These are phyloP conservation scores for Eremobia ochroleuca DNA, from an alignment of 2,888 invertebrate genomes.

Conservation along the genomic window DNA sequence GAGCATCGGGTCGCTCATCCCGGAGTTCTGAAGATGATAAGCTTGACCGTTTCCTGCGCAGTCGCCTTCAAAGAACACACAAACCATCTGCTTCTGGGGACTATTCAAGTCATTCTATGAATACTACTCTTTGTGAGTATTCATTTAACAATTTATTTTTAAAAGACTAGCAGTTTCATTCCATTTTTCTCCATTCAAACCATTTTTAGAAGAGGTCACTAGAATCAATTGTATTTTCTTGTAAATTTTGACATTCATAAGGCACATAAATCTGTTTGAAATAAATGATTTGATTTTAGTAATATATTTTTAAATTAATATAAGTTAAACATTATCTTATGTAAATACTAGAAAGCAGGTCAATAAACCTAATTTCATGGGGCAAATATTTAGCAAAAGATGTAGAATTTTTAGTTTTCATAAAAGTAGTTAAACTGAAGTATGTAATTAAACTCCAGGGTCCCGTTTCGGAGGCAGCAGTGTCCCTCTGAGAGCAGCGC, in stretches of 20 bases:
- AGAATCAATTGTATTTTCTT: no score
- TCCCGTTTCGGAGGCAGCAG: constrained; percentile 86
- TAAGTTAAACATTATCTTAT: not conserved
- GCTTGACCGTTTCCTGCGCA: constrained; percentile 89
- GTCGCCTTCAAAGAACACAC: constrained; percentile 85
- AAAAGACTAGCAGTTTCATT: not conserved
- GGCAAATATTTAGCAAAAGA: not conserved
- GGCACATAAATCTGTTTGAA: not conserved
- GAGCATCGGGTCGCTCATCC: constrained; percentile 85
- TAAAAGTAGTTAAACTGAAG: not conserved
- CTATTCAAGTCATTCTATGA: constrained; percentile 85
- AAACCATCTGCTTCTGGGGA: constrained; percentile 86
- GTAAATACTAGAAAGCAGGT: not conserved
- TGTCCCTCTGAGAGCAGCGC: constrained; percentile 92
- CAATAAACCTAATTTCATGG: no score
- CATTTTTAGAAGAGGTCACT: not conserved
- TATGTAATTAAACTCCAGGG: constrained; percentile 74
- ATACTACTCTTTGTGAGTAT: constrained; percentile 87
- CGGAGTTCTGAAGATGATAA: constrained; percentile 92
- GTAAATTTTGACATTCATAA: not conserved
- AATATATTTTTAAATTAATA: not conserved
- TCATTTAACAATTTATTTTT: not conserved
- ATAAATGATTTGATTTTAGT: not conserved
- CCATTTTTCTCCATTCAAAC: not conserved
- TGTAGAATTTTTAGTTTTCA: not conserved